These are phyloP conservation scores for Rhinichthys osculus DNA, from an alignment of 2,797 vertebrate species.

Conservation along the genomic window DNA sequence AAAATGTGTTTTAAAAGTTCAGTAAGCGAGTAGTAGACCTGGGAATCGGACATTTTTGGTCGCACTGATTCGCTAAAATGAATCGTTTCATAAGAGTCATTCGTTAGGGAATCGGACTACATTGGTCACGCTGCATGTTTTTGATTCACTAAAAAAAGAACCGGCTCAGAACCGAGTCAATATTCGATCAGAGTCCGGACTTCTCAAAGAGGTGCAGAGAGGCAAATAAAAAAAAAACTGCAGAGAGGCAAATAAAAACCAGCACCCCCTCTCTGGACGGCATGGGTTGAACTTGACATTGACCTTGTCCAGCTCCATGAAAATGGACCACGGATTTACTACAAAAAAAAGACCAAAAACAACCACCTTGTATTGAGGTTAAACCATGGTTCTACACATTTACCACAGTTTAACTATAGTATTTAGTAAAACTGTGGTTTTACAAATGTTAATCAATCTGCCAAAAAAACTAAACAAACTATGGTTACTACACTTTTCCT, in stretches of 20 bases:
- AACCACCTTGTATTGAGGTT: no score
- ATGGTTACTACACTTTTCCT: no score
- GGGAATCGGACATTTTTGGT: background rate
- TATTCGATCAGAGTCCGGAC: background rate
- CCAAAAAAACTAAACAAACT: no score
- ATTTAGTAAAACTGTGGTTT: no score
- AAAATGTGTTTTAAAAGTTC: background rate
- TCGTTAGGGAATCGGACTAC: background rate
- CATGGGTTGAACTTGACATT: background rate
- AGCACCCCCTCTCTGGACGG: background rate
- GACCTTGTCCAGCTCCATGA: background rate
- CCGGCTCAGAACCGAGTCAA: background rate
- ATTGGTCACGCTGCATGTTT: background rate
- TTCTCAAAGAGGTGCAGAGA: background rate
- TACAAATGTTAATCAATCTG: no score
- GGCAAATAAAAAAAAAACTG: background rate
- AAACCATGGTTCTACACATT: no score
- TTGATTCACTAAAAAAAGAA: background rate
- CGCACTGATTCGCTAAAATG: background rate
- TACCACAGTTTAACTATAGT: no score
- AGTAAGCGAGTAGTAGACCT: background rate
- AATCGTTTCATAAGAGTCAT: background rate
- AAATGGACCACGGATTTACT: no score
- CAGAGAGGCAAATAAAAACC: background rate
- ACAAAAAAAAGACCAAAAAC: no score